Evolutionary conservation across 2,797 vertebrate genomes (phyloP).

Genomic region (Lepidocolaptes lacrymiger): DNA sequence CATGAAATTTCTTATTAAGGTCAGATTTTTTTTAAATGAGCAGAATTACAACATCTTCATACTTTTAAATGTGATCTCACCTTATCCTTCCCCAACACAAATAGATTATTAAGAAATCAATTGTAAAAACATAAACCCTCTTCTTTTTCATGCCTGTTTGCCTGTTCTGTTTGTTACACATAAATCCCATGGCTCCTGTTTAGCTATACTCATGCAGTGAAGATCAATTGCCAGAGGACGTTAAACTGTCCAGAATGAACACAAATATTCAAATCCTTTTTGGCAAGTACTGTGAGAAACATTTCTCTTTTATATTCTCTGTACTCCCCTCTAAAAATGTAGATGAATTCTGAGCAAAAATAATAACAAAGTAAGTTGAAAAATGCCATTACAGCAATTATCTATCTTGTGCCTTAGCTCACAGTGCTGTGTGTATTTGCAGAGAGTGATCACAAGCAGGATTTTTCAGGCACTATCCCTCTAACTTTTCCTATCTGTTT

Average conservation of each 20-base stretch:
- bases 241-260: neutral
- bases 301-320: neutral
- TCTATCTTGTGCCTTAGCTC: neutral
- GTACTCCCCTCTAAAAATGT: neutral
- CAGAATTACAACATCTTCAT: neutral
- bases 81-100: neutral
- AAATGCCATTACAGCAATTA: neutral
- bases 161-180: neutral
- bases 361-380: neutral
- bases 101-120: neutral
- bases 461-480: neutral
- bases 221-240: neutral
- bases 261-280: neutral
- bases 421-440: neutral
- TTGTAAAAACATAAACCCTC: neutral
- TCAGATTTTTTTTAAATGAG: neutral
- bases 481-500: neutral
- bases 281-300: neutral
- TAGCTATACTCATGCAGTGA: neutral
- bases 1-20: neutral
- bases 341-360: neutral
- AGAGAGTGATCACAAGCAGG: neutral
- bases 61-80: neutral
- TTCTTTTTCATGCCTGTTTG: neutral
- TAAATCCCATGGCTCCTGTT: neutral